Conservation (phyloP, 2,888 invertebrate genomes). For the Lycaena phlaeas region DNA sequence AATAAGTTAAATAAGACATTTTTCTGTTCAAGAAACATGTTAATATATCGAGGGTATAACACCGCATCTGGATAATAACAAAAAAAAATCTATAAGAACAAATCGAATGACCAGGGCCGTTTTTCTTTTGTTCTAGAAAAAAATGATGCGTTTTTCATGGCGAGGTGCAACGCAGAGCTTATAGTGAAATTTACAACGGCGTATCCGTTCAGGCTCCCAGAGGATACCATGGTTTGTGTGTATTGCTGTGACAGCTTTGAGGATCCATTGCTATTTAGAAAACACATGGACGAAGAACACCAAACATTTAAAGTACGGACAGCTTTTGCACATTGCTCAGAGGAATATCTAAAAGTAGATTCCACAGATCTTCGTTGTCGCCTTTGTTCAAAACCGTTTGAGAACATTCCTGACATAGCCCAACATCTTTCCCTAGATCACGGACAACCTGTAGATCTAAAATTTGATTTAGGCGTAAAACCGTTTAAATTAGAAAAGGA, state of each 20-base stretch:
- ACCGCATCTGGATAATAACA: slow-evolving; percentile 5
- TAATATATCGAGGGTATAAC: no score
- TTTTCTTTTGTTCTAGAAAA: slow-evolving; percentile 65
- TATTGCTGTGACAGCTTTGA: slow-evolving; percentile 53
- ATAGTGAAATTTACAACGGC: slow-evolving; percentile 58
- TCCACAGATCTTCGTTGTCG: slow-evolving; percentile 49
- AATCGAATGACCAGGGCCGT: slow-evolving; percentile 48
- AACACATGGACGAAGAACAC: slow-evolving; percentile 52
- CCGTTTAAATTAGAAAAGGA: slow-evolving; percentile 49
- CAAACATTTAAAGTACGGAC: slow-evolving; percentile 38
- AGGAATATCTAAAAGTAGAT: slow-evolving; percentile 53
- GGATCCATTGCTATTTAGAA: slow-evolving; percentile 40
- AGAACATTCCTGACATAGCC: slow-evolving; percentile 37
- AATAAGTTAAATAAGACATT: no score
- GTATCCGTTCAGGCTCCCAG: slow-evolving; percentile 61
- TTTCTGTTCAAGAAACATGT: no score
- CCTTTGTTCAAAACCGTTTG: slow-evolving; percentile 33
- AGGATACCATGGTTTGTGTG: slow-evolving; percentile 54
- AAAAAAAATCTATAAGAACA: slow-evolving; percentile 6
- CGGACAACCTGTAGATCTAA: slow-evolving; percentile 33
- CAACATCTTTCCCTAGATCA: slow-evolving; percentile 41
- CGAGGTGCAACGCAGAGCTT: slow-evolving; percentile 59
- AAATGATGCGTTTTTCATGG: slow-evolving; percentile 47
- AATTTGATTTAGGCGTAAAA: slow-evolving; percentile 41
- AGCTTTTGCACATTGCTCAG: slow-evolving; percentile 48